These are phyloP conservation scores for Allolobophora icterica DNA, from an alignment of 2,888 invertebrate genomes.

Conservation along the genomic window DNA sequence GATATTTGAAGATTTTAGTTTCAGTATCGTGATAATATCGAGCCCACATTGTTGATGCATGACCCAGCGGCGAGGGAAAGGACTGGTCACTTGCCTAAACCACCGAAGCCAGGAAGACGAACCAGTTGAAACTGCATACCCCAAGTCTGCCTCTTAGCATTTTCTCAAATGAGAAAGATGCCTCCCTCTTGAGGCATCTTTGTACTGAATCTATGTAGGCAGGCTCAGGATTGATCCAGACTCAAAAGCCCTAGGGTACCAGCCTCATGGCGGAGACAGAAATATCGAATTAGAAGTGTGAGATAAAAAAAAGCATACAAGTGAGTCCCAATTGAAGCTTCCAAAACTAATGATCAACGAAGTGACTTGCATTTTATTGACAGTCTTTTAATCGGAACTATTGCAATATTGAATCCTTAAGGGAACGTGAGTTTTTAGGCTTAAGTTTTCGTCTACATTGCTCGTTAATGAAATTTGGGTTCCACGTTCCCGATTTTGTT, in stretches of 20 bases:
- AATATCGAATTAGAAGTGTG: background rate
- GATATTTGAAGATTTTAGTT: background rate
- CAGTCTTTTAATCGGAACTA: background rate
- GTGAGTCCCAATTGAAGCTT: background rate
- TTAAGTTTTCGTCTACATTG: background rate
- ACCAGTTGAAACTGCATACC: too few species aligned
- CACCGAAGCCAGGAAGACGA: too few species aligned
- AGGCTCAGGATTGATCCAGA: background rate
- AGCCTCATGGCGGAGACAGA: background rate
- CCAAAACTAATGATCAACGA: background rate
- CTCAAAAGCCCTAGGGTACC: background rate
- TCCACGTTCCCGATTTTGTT: background rate
- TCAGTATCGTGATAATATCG: background rate
- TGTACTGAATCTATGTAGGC: background rate
- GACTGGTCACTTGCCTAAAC: background rate
- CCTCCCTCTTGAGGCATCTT: too few species aligned
- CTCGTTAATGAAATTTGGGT: background rate
- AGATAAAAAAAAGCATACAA: background rate
- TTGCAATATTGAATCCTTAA: background rate
- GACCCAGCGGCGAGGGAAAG: background rate
- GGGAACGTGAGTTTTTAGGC: background rate
- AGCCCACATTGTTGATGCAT: background rate
- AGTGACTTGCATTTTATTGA: background rate
- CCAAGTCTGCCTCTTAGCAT: too few species aligned
- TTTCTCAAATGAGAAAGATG: background rate